Percentiles rank a stretch among this genome's conserved stretches.
phyloP scores from a whole-genome alignment of 2,113 vertebrate genomes.

The Seriola aureovittata region DNA sequence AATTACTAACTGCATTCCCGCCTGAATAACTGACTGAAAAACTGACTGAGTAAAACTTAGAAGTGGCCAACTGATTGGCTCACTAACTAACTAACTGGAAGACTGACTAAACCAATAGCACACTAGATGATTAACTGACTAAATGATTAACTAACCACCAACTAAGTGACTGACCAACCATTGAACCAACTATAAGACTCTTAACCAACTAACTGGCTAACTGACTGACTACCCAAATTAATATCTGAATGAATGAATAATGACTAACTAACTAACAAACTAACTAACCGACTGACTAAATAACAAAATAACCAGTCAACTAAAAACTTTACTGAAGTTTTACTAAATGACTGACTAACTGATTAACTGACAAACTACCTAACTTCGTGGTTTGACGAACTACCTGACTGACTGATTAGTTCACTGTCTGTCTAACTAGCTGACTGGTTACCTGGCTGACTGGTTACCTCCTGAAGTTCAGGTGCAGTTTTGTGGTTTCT shows the following conservation, averaged over 20 bases:
- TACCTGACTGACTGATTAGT: background rate
- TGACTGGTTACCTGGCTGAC: background rate
- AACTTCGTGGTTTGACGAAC: background rate
- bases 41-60: background rate
- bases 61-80: too few relatives aligned
- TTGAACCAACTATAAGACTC: background rate
- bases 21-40: background rate
- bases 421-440: background rate
- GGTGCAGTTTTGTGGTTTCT: background rate
- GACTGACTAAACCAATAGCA: too few relatives aligned
- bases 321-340: too few relatives aligned
- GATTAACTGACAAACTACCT: background rate
- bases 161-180: background rate
- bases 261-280: background rate
- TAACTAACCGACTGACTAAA: background rate
- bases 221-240: background rate
- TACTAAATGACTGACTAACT: too few relatives aligned
- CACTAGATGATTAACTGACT: background rate
- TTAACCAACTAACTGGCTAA: background rate
- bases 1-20: background rate
- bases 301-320: background rate
- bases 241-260: too few relatives aligned
- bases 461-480: slow-evolving; percentile 5
- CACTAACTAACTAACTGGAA: too few relatives aligned
- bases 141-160: background rate